phyloP scores from a whole-genome alignment of 2,113 vertebrate genomes.

The Pachypanchax playfairii region DNA sequence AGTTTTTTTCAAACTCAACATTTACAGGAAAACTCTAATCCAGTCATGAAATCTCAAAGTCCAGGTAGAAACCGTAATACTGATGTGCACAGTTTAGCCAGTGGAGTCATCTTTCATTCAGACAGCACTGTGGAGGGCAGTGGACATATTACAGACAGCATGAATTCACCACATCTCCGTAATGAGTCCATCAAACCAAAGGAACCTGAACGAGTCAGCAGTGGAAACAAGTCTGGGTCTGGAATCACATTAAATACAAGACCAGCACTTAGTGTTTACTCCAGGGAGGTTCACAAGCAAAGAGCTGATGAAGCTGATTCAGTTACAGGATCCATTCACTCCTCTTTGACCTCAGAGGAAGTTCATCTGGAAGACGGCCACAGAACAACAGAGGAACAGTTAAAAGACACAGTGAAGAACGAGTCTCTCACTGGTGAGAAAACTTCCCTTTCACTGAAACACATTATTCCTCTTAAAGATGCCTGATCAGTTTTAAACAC shows the following conservation, averaged over 20 bases:
- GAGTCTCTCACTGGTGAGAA: constrained; percentile 41
- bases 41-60: neutral
- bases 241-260: constrained; percentile 25
- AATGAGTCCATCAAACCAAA: constrained; percentile 1
- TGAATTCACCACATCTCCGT: constrained; percentile 5
- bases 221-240: constrained; percentile 16
- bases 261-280: constrained; percentile 1
- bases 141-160: constrained; percentile 10
- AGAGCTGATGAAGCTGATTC: constrained; percentile 19
- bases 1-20: constrained; percentile 26
- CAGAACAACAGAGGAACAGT: constrained; percentile 4
- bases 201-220: neutral
- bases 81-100: neutral
- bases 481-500: too few species aligned
- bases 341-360: constrained; percentile 33
- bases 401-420: constrained; percentile 6
- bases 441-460: neutral
- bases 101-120: constrained; percentile 6
- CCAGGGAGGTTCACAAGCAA: constrained; percentile 14
- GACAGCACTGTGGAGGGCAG: constrained; percentile 42
- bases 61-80: neutral
- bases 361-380: constrained; percentile 13
- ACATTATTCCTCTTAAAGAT: too few species aligned
- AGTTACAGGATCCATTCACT: constrained; percentile 20
- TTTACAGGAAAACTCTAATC: constrained; percentile 12